A percentile compares a stretch with the other conserved stretches of the same genome.
phyloP scores from a whole-genome alignment of 1,140 invertebrate genomes.

The Drosophila grimshawi region DNA sequence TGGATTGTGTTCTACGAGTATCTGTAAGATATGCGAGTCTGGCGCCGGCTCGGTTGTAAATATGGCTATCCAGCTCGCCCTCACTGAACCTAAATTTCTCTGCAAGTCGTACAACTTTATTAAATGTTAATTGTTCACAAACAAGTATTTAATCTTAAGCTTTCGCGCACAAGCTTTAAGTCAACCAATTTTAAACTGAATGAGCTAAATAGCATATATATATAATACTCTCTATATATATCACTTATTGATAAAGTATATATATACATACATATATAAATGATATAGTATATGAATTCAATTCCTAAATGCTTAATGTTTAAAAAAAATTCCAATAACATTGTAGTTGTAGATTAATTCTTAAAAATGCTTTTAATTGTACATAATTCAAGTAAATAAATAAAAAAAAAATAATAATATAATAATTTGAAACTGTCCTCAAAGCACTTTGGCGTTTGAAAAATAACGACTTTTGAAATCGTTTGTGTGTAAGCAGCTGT shows the following conservation, averaged over 20 bases:
- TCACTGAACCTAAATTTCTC: slow-evolving; percentile 13
- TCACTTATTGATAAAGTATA: slow-evolving; percentile 31
- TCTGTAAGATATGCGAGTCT: slow-evolving; percentile 86
- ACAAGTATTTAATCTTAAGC: slow-evolving; percentile 56
- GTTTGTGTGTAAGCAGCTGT: background rate
- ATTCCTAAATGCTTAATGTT: slow-evolving; percentile 73
- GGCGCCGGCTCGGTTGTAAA: slow-evolving; percentile 49
- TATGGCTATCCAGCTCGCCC: slow-evolving; percentile 42
- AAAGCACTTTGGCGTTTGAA: background rate
- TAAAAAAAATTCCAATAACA: slow-evolving; percentile 45
- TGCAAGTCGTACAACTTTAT: slow-evolving; percentile 40
- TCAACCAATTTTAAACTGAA: slow-evolving; percentile 69
- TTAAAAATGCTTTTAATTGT: slow-evolving; percentile 81
- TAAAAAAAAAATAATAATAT: slow-evolving; percentile 11
- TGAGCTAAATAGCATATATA: slow-evolving; percentile 20
- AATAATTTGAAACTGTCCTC: background rate
- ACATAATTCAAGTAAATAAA: slow-evolving; percentile 65
- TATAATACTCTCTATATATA: slow-evolving; percentile 21
- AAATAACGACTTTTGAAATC: background rate
- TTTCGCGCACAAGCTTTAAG: slow-evolving; percentile 65
- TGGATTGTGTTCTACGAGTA: slow-evolving; percentile 95
- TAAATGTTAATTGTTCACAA: slow-evolving; percentile 72
- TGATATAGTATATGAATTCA: slow-evolving; percentile 58
- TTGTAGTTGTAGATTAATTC: slow-evolving; percentile 60
- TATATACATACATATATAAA: slow-evolving; percentile 26